Evolutionary conservation across 2,797 vertebrate species (phyloP).

Genomic region (Salmo trutta): DNA sequence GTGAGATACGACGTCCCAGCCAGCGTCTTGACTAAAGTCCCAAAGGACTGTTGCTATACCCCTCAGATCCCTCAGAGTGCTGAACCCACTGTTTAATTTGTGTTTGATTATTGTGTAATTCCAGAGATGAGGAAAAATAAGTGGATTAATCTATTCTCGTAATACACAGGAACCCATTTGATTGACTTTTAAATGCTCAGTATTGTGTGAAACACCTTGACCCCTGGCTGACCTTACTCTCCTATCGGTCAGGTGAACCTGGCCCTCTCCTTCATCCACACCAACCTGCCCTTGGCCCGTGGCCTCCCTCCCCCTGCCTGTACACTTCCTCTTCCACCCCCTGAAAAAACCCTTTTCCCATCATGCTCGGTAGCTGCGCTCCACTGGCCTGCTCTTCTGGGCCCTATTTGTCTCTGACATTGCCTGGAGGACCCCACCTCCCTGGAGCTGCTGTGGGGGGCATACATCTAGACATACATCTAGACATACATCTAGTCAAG

Average conservation of each 20-base stretch:
- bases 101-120: not conserved
- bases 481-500: conserved; percentile 83
- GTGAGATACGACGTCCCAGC: conserved; percentile 76
- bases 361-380: conserved; percentile 82
- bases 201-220: not conserved
- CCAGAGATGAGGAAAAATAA: not conserved
- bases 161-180: not conserved
- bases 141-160: not conserved
- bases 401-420: conserved; percentile 85
- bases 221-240: not conserved
- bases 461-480: conserved; percentile 62
- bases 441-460: conserved; percentile 81
- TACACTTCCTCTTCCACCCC: conserved; percentile 90
- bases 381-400: conserved; percentile 87
- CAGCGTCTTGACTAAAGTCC: conserved; percentile 81
- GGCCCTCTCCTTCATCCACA: conserved; percentile 88
- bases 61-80: conserved; percentile 61
- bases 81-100: not conserved
- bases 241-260: conserved; percentile 75
- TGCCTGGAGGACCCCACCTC: conserved; percentile 85
- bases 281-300: conserved; percentile 88
- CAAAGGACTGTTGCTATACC: conserved; percentile 88
- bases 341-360: conserved; percentile 89
- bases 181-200: not conserved
- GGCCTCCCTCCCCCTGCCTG: conserved; percentile 86